These are phyloP conservation scores for Sminthurinus signatus DNA, from an alignment of 1,140 invertebrate genomes.

Conservation along the genomic window DNA sequence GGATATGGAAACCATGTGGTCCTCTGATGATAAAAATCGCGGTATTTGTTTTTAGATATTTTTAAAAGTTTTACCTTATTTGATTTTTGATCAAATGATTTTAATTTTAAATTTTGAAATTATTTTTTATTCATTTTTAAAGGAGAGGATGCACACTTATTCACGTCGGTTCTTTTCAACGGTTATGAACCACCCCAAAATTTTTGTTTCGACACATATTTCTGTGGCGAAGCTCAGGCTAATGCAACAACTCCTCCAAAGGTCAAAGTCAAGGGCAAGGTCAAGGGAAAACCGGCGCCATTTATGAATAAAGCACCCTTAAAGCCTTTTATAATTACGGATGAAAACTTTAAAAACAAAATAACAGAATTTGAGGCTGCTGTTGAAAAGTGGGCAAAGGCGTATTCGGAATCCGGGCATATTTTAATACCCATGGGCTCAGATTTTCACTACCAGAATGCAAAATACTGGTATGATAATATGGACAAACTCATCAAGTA, in stretches of 20 bases:
- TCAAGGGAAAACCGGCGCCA: no score
- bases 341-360: slow-evolving; percentile 67
- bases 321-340: no score
- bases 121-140: no score
- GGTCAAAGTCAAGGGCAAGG: no score
- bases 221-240: slow-evolving; percentile 74
- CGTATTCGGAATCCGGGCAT: slow-evolving; percentile 48
- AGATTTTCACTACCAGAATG: slow-evolving; percentile 55
- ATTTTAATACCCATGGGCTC: slow-evolving; percentile 55
- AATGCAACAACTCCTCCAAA: no score
- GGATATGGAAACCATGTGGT: slow-evolving; percentile 60
- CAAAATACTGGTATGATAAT: slow-evolving; percentile 57
- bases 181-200: slow-evolving; percentile 73
- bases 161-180: slow-evolving; percentile 67
- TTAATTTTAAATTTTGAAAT: no score
- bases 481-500: slow-evolving; percentile 67
- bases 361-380: slow-evolving; percentile 42
- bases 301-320: no score
- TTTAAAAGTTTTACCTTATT: no score
- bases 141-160: slow-evolving; percentile 53
- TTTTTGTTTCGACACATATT: slow-evolving; percentile 83
- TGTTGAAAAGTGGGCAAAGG: slow-evolving; percentile 36
- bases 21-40: slow-evolving; percentile 42
- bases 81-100: no score
- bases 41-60: no score